Conservation (phyloP, 2,888 invertebrate genomes). For the Eulithis prunata region DNA sequence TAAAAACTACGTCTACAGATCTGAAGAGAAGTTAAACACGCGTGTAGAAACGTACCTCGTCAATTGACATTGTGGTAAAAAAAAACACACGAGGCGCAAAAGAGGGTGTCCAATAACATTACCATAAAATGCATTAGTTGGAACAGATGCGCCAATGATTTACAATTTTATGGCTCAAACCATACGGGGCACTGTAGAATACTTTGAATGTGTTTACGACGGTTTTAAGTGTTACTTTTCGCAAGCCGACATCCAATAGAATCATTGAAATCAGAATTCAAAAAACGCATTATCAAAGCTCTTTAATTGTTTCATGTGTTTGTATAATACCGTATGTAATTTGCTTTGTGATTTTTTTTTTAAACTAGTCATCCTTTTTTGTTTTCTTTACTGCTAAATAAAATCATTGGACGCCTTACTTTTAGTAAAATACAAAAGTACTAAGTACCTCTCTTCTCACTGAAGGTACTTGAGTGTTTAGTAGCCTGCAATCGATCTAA, state of each 20-base stretch:
- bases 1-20: too few species aligned
- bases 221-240: conserved; percentile 13
- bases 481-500: too few species aligned
- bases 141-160: conserved; percentile 65
- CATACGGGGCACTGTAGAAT: conserved; percentile 35
- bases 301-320: too few species aligned
- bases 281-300: not conserved
- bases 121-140: conserved; percentile 53
- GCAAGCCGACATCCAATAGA: conserved; percentile 2
- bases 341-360: not conserved
- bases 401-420: too few species aligned
- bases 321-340: too few species aligned
- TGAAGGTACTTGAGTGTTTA: not conserved
- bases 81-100: conserved; percentile 36
- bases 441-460: too few species aligned
- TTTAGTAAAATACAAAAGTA: too few species aligned
- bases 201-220: conserved; percentile 21
- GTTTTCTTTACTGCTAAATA: not conserved
- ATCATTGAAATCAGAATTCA: not conserved
- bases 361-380: not conserved
- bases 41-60: not conserved
- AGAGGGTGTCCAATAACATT: conserved; percentile 42
- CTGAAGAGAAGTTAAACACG: too few species aligned
- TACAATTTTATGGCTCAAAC: conserved; percentile 49
- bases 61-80: conserved; percentile 1